These are phyloP conservation scores for Poecilia gillii DNA, from an alignment of 2,797 vertebrate genomes.

Conservation along the genomic window DNA sequence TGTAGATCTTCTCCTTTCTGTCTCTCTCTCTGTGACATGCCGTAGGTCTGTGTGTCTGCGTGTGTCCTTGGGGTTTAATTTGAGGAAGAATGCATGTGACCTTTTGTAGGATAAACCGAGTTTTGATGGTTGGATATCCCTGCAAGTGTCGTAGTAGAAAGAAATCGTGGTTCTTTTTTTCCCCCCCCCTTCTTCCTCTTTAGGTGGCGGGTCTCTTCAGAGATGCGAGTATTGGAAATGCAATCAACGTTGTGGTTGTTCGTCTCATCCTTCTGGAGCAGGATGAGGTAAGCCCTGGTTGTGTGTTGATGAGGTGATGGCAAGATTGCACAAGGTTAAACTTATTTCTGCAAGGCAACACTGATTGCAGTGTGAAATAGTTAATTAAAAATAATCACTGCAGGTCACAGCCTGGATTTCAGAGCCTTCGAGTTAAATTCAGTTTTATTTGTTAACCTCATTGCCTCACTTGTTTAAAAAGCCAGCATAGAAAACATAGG, in stretches of 20 bases:
- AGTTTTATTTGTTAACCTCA: neutral
- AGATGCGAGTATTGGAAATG: slow-evolving; percentile 95
- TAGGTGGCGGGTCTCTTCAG: slow-evolving; percentile 94
- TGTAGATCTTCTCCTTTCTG: neutral
- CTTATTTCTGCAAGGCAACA: neutral
- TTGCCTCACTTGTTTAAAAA: neutral
- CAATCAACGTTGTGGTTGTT: slow-evolving; percentile 93
- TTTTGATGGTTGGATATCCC: neutral
- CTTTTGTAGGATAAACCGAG: neutral
- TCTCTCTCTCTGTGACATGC: neutral
- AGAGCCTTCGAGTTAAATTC: neutral
- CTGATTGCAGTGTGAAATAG: neutral
- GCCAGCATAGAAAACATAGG: neutral
- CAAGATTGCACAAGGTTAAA: neutral
- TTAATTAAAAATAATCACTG: neutral
- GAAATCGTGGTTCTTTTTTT: neutral
- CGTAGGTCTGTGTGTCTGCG: neutral
- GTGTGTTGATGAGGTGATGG: neutral
- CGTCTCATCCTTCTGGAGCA: slow-evolving; percentile 91
- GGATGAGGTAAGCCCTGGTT: slow-evolving; percentile 85
- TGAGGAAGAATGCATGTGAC: neutral
- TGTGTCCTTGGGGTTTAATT: neutral
- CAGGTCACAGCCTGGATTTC: neutral
- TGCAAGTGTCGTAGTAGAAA: neutral
- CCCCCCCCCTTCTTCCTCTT: slow-evolving; percentile 16